Percentiles rank a stretch among this genome's conserved stretches.
These are phyloP conservation scores for Cyanocitta stelleri DNA, from an alignment of 2,113 vertebrate species.

Conservation along the genomic window DNA sequence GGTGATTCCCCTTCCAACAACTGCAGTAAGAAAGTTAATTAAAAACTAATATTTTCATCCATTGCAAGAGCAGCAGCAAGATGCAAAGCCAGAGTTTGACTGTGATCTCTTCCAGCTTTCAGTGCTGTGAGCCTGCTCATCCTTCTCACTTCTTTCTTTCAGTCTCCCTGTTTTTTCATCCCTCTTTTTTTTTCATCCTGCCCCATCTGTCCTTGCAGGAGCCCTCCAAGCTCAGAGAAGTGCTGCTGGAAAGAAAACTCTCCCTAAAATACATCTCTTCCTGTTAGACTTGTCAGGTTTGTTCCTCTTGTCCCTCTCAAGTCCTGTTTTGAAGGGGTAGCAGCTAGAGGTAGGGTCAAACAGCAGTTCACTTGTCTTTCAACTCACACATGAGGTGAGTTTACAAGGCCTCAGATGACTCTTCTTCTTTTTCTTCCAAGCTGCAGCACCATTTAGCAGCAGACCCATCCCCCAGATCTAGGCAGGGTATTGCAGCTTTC, in stretches of 20 bases:
- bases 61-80: neutral
- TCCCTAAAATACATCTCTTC: neutral
- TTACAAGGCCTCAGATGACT: neutral
- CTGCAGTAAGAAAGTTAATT: conserved; percentile 61
- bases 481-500: neutral
- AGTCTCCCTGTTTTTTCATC: neutral
- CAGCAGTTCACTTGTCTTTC: neutral
- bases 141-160: neutral
- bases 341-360: neutral
- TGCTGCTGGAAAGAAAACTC: neutral
- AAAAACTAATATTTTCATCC: conserved; percentile 65
- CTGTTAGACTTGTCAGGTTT: neutral
- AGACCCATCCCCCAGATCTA: neutral
- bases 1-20: conserved; percentile 44
- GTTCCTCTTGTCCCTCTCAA: neutral
- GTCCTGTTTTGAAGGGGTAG: neutral
- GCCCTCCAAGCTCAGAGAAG: neutral
- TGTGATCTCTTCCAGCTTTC: conserved; percentile 23
- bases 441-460: neutral
- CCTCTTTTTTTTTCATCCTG: neutral
- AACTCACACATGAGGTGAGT: neutral
- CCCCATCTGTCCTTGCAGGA: accelerated
- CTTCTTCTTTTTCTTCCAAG: neutral
- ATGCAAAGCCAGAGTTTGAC: neutral
- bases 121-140: neutral